Evolutionary conservation across 2,888 invertebrate genomes (phyloP), one percentile per base, ranked within the genome.

Genomic region (Thalpophila matura): DNA sequence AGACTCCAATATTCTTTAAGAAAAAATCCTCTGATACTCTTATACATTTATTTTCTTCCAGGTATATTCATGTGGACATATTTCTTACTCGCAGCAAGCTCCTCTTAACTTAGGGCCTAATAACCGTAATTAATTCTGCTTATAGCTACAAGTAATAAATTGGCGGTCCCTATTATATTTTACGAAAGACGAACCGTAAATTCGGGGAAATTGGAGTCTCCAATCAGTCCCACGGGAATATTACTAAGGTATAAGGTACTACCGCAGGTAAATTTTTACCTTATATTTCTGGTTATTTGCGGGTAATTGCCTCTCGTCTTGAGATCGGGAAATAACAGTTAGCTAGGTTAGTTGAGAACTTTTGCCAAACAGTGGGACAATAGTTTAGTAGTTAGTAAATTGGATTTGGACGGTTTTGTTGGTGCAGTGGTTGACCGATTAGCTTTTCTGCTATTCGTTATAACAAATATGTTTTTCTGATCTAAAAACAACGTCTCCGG

Each of bases 251-350:
- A 31, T 47, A 18, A 12, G 10, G 16, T 29, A 35, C 60, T 5
- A 31, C 22, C 29, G 18, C 16, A 70, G 43, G 29, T 61, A 40
- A 49, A 26, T 26, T 31, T 51, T 26, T 43, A 16, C 50, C 38
- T 49, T 61, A 64, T 71, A 51, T 65, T 69, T 50, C 62, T 33
- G 16, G 27, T 49, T 46, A 63, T 66, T 66, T 51, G 46, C 29
- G 16, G 12, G 31, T 51, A 63, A 66, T 63, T 66, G 24, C 64
- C 40, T 62, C 33, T 45, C 50, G 14, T 40, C 24, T 49, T 6
- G 14, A 26, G 7, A 37, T 65, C 43, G 26, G 71, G 43, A 20
- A 42, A 9, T 60, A 31, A 29, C 14, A 27, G 12, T 26, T 12
- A 9, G 4, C 22, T 42, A 18, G 12, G 42, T 26, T 18, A 63